Conservation (phyloP, 2,888 invertebrate genomes). For the Chromoteleia sp. region DNA sequence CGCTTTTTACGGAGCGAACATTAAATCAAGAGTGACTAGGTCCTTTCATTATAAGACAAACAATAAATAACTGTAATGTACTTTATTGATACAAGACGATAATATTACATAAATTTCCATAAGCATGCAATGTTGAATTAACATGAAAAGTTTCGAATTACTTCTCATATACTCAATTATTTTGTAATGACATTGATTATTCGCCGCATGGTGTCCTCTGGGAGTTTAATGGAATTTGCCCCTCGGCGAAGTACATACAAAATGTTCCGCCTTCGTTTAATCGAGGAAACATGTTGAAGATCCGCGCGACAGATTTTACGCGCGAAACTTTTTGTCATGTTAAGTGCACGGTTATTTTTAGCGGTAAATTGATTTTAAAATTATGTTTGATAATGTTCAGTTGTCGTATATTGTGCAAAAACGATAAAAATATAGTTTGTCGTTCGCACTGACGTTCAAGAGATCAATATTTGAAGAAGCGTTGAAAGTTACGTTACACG, state of each 20-base stretch:
- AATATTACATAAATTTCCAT: constrained; percentile 13
- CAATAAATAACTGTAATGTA: background rate
- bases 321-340: constrained; percentile 12
- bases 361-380: constrained; percentile 29
- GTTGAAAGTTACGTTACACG: background rate
- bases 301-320: constrained; percentile 12
- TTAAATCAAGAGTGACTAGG: background rate
- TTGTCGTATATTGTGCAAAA: constrained; percentile 13
- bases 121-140: constrained; percentile 17
- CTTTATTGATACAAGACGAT: constrained; percentile 19
- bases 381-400: constrained; percentile 7
- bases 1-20: background rate
- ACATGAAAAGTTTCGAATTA: constrained; percentile 36
- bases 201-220: constrained; percentile 39
- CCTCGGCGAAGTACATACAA: constrained; percentile 16
- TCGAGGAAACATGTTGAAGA: constrained; percentile 19
- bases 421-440: background rate
- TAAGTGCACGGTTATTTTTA: constrained; percentile 23
- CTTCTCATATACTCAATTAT: constrained; percentile 38
- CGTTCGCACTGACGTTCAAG: background rate
- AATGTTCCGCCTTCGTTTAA: constrained; percentile 33
- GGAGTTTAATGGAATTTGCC: constrained; percentile 48
- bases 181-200: constrained; percentile 52
- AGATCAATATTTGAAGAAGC: constrained; percentile 3
- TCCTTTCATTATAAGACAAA: background rate